Evolutionary conservation across 2,797 vertebrate species (phyloP).

Genomic region (Pelobates cultripes): DNA sequence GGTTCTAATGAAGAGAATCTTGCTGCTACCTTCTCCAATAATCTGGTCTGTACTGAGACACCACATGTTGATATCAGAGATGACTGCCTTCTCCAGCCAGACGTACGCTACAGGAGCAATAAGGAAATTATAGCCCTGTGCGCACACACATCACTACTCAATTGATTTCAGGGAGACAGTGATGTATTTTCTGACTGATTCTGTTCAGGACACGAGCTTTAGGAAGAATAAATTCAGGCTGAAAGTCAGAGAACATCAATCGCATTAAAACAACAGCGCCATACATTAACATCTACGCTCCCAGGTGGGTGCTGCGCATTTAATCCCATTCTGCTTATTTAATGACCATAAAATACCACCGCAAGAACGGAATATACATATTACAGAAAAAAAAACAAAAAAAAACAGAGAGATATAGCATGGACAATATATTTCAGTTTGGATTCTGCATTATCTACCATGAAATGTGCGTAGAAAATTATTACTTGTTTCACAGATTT

Average conservation of each 20-base stretch:
- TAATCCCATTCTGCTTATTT: neutral
- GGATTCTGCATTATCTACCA: neutral
- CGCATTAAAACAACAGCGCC: conserved; percentile 54
- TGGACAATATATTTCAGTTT: neutral
- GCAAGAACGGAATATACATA: conserved; percentile 38
- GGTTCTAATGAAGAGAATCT: conserved; percentile 38
- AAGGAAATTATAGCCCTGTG: conserved; percentile 59
- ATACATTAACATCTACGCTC: conserved; percentile 36
- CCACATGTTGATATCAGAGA: conserved; percentile 55
- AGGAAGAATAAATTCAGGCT: conserved; percentile 58
- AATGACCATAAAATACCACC: conserved; percentile 23
- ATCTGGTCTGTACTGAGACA: conserved; percentile 37
- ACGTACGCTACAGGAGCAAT: conserved; percentile 54
- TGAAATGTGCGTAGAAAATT: conserved; percentile 45
- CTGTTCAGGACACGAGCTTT: conserved; percentile 62
- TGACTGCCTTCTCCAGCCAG: conserved; percentile 48
- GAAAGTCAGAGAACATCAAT: conserved; percentile 59
- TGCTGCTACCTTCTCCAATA: conserved; percentile 37
- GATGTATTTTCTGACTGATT: conserved; percentile 63
- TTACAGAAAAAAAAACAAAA: neutral
- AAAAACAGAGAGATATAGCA: neutral
- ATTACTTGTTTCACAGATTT: conserved; percentile 56
- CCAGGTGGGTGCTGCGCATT: conserved; percentile 17
- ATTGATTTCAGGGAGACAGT: conserved; percentile 61
- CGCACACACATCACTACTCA: conserved; percentile 56